These are phyloP conservation scores for Danio choprae DNA, from an alignment of 2,797 vertebrate species.

Conservation along the genomic window DNA sequence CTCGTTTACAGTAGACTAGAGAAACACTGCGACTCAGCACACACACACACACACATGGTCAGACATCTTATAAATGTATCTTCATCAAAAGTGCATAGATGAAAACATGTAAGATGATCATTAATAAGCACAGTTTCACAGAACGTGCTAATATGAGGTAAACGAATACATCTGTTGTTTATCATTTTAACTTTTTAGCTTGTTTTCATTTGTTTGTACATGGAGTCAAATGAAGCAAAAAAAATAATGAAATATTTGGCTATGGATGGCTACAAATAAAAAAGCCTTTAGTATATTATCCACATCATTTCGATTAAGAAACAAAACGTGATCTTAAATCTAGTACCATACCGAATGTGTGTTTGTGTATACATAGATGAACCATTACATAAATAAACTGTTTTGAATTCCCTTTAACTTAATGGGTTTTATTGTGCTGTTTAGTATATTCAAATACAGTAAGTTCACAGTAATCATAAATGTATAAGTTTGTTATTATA, in stretches of 20 bases:
- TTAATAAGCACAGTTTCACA: neutral
- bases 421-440: no score
- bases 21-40: conserved; percentile 51
- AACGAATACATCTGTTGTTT: neutral
- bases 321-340: neutral
- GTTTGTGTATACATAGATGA: no score
- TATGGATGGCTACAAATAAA: neutral
- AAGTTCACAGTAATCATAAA: no score
- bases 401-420: no score
- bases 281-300: neutral
- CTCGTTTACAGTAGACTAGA: conserved; percentile 57
- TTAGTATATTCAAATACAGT: no score
- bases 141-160: neutral
- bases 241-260: neutral
- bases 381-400: no score
- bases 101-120: conserved; percentile 2
- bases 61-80: conserved; percentile 18
- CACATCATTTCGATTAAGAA: neutral
- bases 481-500: no score
- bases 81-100: conserved; percentile 19
- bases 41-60: conserved; percentile 1
- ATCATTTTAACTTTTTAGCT: neutral
- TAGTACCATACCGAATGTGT: neutral
- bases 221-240: neutral
- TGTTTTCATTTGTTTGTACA: conserved; percentile 14